Percentiles rank a stretch among this genome's conserved stretches.
phyloP scores from a whole-genome alignment of 2,113 vertebrate species.

The Alexandromys fortis region DNA sequence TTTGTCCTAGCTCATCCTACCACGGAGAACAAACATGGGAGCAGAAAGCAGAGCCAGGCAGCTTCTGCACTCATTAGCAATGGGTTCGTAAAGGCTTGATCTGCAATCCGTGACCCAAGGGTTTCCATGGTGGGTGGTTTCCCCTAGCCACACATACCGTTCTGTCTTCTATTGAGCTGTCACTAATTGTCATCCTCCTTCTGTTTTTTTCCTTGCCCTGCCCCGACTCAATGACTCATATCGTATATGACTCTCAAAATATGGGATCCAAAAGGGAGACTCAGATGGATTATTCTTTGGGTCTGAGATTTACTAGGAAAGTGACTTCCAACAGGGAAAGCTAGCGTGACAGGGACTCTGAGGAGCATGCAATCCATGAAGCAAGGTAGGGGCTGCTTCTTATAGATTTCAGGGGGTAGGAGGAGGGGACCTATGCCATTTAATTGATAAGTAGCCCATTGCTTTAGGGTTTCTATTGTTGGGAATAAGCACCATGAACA shows the following conservation, averaged over 20 bases:
- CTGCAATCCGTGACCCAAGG: neutral
- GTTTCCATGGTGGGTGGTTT: neutral
- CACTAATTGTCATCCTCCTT: neutral
- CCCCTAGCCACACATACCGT: neutral
- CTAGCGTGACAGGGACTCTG: no score
- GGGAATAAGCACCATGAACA: neutral
- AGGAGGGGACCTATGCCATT: neutral
- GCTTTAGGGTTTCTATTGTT: neutral
- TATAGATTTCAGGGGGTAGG: neutral
- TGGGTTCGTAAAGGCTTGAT: neutral
- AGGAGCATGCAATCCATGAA: no score
- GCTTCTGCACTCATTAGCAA: accelerated
- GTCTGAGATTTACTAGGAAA: neutral
- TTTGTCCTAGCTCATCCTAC: neutral
- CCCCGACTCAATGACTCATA: accelerated
- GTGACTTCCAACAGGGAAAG: neutral
- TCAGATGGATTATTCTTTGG: neutral
- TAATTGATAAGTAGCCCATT: neutral
- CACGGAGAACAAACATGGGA: neutral
- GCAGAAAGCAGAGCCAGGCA: neutral
- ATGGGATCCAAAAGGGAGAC: neutral
- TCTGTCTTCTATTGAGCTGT: neutral
- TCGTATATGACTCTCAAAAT: neutral
- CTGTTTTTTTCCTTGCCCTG: neutral
- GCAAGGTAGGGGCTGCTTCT: neutral